phyloP scores from a whole-genome alignment of 1,140 invertebrate genomes.

The Subanguina moxae region DNA sequence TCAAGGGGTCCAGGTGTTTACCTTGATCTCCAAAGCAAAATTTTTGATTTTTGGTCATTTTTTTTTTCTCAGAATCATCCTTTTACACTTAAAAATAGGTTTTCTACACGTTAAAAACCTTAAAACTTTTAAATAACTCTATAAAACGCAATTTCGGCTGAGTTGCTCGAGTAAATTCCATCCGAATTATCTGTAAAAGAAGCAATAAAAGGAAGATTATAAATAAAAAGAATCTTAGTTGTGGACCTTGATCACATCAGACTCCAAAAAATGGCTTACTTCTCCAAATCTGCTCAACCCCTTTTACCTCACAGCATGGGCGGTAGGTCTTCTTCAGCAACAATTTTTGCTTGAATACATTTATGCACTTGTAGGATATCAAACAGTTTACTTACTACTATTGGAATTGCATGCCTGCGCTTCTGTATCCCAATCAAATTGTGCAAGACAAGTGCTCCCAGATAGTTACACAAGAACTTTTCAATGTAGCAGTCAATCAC shows the following conservation, averaged over 20 bases:
- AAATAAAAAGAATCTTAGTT: conserved; percentile 21
- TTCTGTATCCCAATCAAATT: conserved; percentile 34
- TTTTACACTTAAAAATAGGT: too few relatives aligned
- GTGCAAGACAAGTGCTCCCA: neutral
- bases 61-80: too few relatives aligned
- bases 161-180: too few relatives aligned
- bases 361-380: conserved; percentile 37
- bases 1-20: too few relatives aligned
- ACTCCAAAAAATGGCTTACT: conserved; percentile 19
- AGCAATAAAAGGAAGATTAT: too few relatives aligned
- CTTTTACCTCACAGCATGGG: conserved; percentile 37
- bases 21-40: too few relatives aligned
- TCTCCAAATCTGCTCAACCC: conserved; percentile 22
- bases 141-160: too few relatives aligned
- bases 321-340: conserved; percentile 11
- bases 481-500: conserved; percentile 13
- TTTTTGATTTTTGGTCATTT: too few relatives aligned
- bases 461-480: conserved; percentile 6
- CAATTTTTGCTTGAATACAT: too few relatives aligned
- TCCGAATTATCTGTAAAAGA: too few relatives aligned
- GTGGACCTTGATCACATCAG: conserved; percentile 27
- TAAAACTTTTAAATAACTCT: too few relatives aligned
- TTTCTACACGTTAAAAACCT: too few relatives aligned
- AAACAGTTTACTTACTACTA: conserved; percentile 41
- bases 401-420: conserved; percentile 37